These are phyloP conservation scores for Lophius americanus DNA, from an alignment of 2,797 vertebrate genomes.

Conservation along the genomic window DNA sequence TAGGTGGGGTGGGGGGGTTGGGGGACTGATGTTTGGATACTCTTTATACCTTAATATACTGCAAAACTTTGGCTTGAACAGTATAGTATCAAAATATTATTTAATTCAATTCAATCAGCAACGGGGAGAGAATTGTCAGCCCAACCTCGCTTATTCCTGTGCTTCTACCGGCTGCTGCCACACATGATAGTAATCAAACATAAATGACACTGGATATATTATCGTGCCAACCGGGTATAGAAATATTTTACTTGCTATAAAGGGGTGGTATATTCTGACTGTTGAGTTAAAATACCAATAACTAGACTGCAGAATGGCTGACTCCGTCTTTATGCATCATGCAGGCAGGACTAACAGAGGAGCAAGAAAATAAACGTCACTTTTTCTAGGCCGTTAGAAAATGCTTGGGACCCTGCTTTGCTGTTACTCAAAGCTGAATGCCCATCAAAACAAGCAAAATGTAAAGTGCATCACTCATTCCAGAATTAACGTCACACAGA, in stretches of 20 bases:
- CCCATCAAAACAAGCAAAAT: conserved; percentile 35
- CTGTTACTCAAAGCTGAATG: conserved; percentile 1
- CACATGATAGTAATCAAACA: too few species aligned
- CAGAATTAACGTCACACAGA: conserved; percentile 19
- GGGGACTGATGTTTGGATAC: too few species aligned
- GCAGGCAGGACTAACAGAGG: conserved; percentile 37
- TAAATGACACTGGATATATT: not conserved
- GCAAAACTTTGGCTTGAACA: too few species aligned
- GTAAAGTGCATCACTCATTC: conserved; percentile 14
- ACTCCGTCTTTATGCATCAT: conserved; percentile 44
- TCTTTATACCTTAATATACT: too few species aligned
- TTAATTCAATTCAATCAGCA: too few species aligned
- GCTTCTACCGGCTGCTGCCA: not conserved
- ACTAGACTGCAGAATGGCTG: not conserved
- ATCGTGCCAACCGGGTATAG: not conserved
- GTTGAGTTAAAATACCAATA: not conserved
- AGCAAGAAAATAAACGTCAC: conserved; percentile 14
- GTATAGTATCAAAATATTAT: too few species aligned
- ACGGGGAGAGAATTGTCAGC: too few species aligned
- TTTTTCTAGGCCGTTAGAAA: conserved; percentile 17
- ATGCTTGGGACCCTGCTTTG: not conserved
- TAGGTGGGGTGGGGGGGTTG: too few species aligned
- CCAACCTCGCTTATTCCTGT: too few species aligned
- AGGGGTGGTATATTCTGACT: not conserved
- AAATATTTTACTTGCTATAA: not conserved